Evolutionary conservation across 1,140 invertebrate species (phyloP), one percentile per base, ranked within the genome.

Genomic region (Cheumatopsyche charites): DNA sequence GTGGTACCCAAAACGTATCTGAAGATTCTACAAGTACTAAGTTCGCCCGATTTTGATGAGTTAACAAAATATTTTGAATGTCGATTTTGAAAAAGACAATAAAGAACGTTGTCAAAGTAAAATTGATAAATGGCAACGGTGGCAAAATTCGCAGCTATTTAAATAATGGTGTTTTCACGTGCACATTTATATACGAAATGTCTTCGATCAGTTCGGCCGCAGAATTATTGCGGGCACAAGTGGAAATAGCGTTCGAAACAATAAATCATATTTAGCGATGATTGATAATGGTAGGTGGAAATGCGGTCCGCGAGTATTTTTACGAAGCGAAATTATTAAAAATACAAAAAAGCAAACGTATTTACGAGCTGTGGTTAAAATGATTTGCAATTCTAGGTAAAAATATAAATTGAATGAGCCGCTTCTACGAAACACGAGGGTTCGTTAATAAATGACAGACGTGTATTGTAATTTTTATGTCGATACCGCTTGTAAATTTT

Each of bases 261-360:
- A 52, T 52, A 52, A 52, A 52, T 52, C 47, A 52, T 19, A 52
- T 52, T 52, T 52, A 52, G 47, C 47, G 47, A 52, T 52, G 47
- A 52, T 52, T 52, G 47, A 52, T 52, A 52, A 52, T 19, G 47
- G 19, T 52, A 15, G 15, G 47, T 7, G 15, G 47, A 36, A 36
- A 36, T 36, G 29, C 29, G 29, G 29, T 36, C 5, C 47, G 15
- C 47, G 9, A 17, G 15, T 7, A 52, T 17, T 17, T 17, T 52
- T 17, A n/a, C 47, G 47, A 52, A 15, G n/a, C 47, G 19, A 52
- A n/a, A n/a, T n/a, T 12, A 45, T 45, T n/a, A n/a, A 45, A 45
- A 3, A 52, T 17, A 19, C 9, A 4, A 36, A 36, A 36, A 36
- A 9, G 29, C 9, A 36, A 3, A 36, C 29, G 29, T 36, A 36